Conservation (phyloP, 2,888 invertebrate genomes). For the Agrypnus murinus region DNA sequence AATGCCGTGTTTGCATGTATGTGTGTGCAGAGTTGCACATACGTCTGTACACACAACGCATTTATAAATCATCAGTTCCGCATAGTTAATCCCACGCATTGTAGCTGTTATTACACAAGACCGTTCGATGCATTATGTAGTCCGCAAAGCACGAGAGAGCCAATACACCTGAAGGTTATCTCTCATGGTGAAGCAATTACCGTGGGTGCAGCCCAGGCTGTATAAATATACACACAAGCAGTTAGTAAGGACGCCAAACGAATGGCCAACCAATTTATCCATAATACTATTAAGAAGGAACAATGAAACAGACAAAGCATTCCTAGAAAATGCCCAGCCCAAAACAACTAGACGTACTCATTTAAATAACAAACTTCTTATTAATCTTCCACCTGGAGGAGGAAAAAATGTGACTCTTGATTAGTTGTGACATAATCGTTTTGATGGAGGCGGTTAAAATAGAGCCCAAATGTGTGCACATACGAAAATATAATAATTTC, state of each 20-base stretch:
- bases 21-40: too few relatives aligned
- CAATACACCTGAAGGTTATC: slow-evolving; percentile 45
- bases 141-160: slow-evolving; percentile 30
- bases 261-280: slow-evolving; percentile 1
- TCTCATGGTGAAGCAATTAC: slow-evolving; percentile 35
- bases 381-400: slow-evolving; percentile 5
- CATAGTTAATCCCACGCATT: slow-evolving; percentile 48
- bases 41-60: slow-evolving; percentile 33
- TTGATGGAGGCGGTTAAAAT: slow-evolving; percentile 27
- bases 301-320: slow-evolving; percentile 33
- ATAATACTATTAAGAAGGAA: slow-evolving; percentile 6
- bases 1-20: too few relatives aligned
- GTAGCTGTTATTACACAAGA: slow-evolving; percentile 34
- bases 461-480: slow-evolving; percentile 33
- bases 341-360: slow-evolving; percentile 7
- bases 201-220: slow-evolving; percentile 45
- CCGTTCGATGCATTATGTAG: slow-evolving; percentile 34
- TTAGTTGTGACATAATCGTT: slow-evolving; percentile 38
- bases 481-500: slow-evolving; percentile 35
- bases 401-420: slow-evolving; percentile 18
- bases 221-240: slow-evolving; percentile 10
- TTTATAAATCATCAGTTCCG: slow-evolving; percentile 49
- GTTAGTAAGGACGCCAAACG: neutral
- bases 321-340: slow-evolving; percentile 25
- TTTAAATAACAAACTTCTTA: slow-evolving; percentile 36